Base-by-base conservation (phyloP, 2,113 vertebrate genomes). In the Bungarus multicinctus region DNA sequence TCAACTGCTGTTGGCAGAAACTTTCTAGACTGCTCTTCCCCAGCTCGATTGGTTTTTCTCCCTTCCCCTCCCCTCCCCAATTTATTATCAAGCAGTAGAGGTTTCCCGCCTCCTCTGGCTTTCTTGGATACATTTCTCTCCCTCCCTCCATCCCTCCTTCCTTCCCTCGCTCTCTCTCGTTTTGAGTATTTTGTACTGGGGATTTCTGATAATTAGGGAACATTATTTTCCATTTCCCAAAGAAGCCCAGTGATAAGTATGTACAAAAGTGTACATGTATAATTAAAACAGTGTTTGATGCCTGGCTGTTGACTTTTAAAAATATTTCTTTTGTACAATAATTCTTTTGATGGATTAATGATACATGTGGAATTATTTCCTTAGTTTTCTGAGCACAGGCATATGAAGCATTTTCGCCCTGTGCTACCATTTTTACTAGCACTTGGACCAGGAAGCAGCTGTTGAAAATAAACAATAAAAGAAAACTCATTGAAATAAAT, bases 1-100 rank as follows among this genome's bases (percentile, higher is more conserved):
- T 98, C 97, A 97, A 97, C 97, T 98, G 98, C 98, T 95, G 94
- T 91, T 90, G 94, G 96, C 96, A 95, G 97, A 98, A 97, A 97
- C 96, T 96, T 97, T 95, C 91, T 81, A 96, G 95, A 96, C 94
- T 96, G 90, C 91, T 14, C 52, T 93, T 53, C 94, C 93, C 93
- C 94, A 90, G 93, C 94, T 91, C 0, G 52, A 43, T 23, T 20
- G 27, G 6, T 18, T 53, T 81, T n/a, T 53, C 22, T 43, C 10
- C 5, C 3, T 8, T 14, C 2, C 1, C 52, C 5, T 20, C 2
- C 22, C 3, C 3, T 18, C 5, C 0, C 39, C 0, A 4, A 45
- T 0, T 90, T 89, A 87, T 81, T 53, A 2, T 58, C 14, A 25
- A 55, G 69, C 55, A 90, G 45, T 47, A 30, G 0, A 1, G 18